These are phyloP conservation scores for Apostichopus californicus DNA, from an alignment of 35 echinoderm and acorn worm genomes.

Conservation along the genomic window DNA sequence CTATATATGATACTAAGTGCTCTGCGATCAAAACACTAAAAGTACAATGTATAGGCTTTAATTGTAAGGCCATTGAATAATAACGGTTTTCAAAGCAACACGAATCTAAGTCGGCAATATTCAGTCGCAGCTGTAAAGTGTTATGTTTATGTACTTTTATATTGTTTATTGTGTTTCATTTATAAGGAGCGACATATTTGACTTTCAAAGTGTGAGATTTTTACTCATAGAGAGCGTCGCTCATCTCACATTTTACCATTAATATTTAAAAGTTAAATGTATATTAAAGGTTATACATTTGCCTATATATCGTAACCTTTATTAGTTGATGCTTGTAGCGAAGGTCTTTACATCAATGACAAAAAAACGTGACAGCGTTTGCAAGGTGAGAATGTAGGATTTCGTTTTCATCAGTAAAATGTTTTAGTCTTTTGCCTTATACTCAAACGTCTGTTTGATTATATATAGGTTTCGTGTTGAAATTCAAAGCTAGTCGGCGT, in stretches of 20 bases:
- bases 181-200: neutral
- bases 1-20: neutral
- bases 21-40: neutral
- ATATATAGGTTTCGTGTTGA: too few species aligned
- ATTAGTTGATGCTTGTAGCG: too few species aligned
- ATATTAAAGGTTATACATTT: neutral
- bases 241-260: neutral
- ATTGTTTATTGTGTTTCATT: neutral
- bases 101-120: neutral
- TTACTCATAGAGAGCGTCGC: neutral
- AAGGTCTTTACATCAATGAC: neutral
- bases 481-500: too few species aligned
- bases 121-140: too few species aligned
- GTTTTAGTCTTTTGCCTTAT: neutral
- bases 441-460: too few species aligned
- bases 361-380: neutral
- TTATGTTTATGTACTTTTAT: neutral
- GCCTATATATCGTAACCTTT: neutral
- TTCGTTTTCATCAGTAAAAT: neutral
- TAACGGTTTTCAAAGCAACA: neutral
- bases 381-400: neutral
- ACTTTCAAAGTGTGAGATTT: neutral
- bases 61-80: neutral
- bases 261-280: conserved; percentile 17
- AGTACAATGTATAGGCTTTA: neutral